Evolutionary conservation across 92 coral and sea anemone genomes (phyloP), one percentile per base, ranked within the genome.

Genomic region (Phenganax subtilis): DNA sequence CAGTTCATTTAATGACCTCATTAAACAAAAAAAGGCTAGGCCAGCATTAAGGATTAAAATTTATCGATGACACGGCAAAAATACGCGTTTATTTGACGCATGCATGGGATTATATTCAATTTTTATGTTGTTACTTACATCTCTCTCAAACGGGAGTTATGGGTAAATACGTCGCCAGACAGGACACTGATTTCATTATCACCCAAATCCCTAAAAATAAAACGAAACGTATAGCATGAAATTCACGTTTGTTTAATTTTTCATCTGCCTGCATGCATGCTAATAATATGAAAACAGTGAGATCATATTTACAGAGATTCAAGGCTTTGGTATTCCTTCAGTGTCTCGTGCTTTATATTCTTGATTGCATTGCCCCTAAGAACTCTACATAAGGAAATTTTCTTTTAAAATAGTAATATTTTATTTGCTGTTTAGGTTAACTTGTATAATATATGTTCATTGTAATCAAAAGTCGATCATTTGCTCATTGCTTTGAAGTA

Each of bases 301-400:
- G 7, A 67, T 0, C 37, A 8, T 20, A 82, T 87, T 82, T 70
- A 86, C 89, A 86, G 59, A 28, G 62, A 71, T 64, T 87, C 89
- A 77, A 87, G 82, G 15, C 77, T 71, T 10, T 63, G 52, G 79
- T 77, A 87, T 6, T 58, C 44, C 20, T 57, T 83, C 47, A 87
- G 63, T 7, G 79, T 78, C 3, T 77, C 72, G 57, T 53, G 75
- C 63, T 63, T 10, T 52, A 87, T 78, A 56, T 10, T 54, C 67
- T 79, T 72, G 78, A 87, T 87, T 7, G 54, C 63, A 62, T 85
- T 85, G 37, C 85, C 56, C 17, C 84, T 83, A 57, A 87, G 71
- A 56, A 83, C 89, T 75, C 89, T 87, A 71, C 2, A 51, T 20
- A 0, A 59, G 52, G 66, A 12, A 20, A 20, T 20, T 20, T 20